Base-by-base conservation (phyloP, 2,797 vertebrate genomes). In the Crocidura indochinensis region DNA sequence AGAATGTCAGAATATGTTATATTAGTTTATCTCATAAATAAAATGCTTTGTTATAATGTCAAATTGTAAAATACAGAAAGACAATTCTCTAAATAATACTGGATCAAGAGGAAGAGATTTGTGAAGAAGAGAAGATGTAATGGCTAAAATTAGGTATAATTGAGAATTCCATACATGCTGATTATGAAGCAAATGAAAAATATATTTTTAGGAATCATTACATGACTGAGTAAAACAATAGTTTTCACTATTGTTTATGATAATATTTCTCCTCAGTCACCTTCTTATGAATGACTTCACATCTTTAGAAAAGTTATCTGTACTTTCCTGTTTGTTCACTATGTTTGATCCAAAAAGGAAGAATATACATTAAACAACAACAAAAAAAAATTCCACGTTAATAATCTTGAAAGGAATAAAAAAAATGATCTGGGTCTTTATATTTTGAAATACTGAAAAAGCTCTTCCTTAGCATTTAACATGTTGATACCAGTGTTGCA, bases 381-480 rank as follows among this genome's bases (percentile, higher is more conserved):
- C 38, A 38, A 38, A 67, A 62, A 38, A 44, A 17, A 69, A 92
- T 87, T 38, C 47, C 76, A 56, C 56, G 51, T 56, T 76, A 15
- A 72, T 74, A 84, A 60, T 47, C 83, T 90, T 64, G 46, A 79
- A 62, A 87, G 46, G 31, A 79, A 62, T 74, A 47, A 88, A 84
- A 67, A 68, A 64, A 64, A 64, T 44, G 17, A 20, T 24, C 46
- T 87, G 17, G 29, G 74, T 17, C 22, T 87, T 74, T 46, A 27
- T 83, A 62, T 90, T 91, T 94, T 88, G 51, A 74, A 60, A 64
- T 4, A 31, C 51, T 74, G n/a, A n/a, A 71, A 68, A 85, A 88
- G 4, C 51, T 74, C 24, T 90, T 67, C 26, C 68, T 90, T 72
- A 90, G 17, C 22, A 26, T 92, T 75, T 93, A 49, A 22, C 47